Evolutionary conservation across 2,797 vertebrate genomes (phyloP).

Genomic region (Arrhamphus sclerolepis): DNA sequence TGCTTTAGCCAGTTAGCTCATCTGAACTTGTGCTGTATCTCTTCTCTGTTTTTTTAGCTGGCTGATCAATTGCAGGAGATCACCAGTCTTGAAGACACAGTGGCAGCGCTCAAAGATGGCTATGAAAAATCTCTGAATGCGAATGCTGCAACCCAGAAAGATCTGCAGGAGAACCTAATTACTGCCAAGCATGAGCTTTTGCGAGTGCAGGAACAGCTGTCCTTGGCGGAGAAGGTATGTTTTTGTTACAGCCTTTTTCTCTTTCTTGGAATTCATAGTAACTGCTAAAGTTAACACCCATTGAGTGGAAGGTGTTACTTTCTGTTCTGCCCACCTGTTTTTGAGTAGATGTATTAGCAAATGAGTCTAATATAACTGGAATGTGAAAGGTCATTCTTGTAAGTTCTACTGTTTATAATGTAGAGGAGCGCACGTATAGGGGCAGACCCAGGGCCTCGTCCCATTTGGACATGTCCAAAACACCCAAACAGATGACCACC

Average conservation of each 20-base stretch:
- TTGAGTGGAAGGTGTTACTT: background rate
- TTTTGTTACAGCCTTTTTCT: background rate
- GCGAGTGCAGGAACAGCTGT: constrained; percentile 90
- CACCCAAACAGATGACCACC: too few relatives aligned
- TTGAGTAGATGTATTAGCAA: background rate
- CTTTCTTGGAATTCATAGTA: background rate
- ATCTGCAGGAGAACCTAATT: constrained; percentile 89
- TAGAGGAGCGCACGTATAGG: too few relatives aligned
- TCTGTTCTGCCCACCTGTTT: background rate
- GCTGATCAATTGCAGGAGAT: constrained; percentile 82
- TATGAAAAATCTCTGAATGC: constrained; percentile 88
- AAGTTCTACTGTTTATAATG: too few relatives aligned
- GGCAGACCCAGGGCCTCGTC: too few relatives aligned
- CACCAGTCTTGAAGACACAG: constrained; percentile 86
- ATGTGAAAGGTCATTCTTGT: too few relatives aligned
- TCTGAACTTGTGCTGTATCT: background rate
- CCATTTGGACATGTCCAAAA: too few relatives aligned
- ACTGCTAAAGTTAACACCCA: background rate
- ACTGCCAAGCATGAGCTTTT: constrained; percentile 92
- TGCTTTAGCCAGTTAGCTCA: background rate
- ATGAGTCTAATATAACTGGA: too few relatives aligned
- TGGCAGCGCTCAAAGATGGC: constrained; percentile 87
- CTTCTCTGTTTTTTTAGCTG: constrained; percentile 62
- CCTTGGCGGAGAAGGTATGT: constrained; percentile 91
- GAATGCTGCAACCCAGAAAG: constrained; percentile 85